Conservation (phyloP, 2,113 vertebrate genomes). For the Synodontis membranacea region DNA sequence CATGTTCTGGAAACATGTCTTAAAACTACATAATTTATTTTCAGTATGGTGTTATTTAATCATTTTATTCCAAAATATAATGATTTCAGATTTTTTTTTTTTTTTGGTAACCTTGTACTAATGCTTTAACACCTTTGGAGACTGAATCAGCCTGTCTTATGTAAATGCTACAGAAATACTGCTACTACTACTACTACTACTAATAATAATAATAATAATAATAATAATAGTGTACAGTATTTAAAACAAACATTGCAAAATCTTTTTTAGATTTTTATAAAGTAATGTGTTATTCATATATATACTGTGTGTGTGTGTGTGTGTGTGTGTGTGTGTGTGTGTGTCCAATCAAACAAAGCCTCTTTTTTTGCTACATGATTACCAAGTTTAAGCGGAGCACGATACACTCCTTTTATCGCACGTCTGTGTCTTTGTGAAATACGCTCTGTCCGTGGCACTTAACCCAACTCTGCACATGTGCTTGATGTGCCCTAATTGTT, state of each 20-base stretch:
- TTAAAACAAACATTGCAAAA: background rate
- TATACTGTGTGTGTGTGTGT: no score
- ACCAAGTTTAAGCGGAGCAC: background rate
- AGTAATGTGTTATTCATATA: no score
- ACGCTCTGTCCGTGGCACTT: no score
- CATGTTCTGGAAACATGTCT: background rate
- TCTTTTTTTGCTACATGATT: background rate
- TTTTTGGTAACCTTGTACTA: background rate
- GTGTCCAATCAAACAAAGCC: background rate
- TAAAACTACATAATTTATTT: background rate
- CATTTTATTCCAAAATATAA: background rate
- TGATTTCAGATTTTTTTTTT: background rate
- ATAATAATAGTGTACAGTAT: background rate
- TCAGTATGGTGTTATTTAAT: background rate
- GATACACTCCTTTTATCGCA: background rate
- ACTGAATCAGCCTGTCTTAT: background rate
- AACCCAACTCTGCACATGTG: background rate
- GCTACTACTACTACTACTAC: background rate
- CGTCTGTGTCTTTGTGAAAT: background rate
- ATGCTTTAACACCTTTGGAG: background rate
- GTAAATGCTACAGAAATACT: background rate
- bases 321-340: background rate
- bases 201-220: background rate
- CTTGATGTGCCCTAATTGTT: background rate
- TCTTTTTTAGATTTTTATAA: no score